Conservation (phyloP, 1,140 invertebrate genomes). For the Diabrotica undecimpunctata region DNA sequence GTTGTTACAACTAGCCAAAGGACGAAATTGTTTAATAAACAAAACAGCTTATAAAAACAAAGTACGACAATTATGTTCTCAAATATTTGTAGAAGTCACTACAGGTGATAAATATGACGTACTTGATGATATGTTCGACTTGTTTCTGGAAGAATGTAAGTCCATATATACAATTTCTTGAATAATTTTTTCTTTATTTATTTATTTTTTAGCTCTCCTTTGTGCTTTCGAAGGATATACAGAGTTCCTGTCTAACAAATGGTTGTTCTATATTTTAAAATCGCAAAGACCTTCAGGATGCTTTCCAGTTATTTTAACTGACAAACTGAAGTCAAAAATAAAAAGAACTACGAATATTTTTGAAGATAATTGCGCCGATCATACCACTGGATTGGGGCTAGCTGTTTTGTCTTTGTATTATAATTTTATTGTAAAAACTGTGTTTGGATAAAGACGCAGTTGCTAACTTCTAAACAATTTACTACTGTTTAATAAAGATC, state of each 20-base stretch:
- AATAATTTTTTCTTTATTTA: not conserved
- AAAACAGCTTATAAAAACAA: slow-evolving; percentile 16
- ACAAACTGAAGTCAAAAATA: slow-evolving; percentile 16
- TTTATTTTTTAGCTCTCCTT: slow-evolving; percentile 31
- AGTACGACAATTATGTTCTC: slow-evolving; percentile 24
- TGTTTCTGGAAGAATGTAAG: slow-evolving; percentile 39
- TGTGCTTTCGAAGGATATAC: slow-evolving; percentile 38
- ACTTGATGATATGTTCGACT: slow-evolving; percentile 32
- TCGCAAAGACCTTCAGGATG: slow-evolving; percentile 35
- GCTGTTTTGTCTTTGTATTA: slow-evolving; percentile 34
- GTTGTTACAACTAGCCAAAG: slow-evolving; percentile 31
- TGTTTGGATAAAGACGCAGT: slow-evolving; percentile 1
- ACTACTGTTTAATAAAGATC: too few relatives aligned
- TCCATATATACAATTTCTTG: not conserved
- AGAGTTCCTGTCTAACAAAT: slow-evolving; percentile 33
- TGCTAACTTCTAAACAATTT: too few relatives aligned
- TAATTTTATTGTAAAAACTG: slow-evolving; percentile 27
- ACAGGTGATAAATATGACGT: slow-evolving; percentile 16
- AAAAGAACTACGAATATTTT: slow-evolving; percentile 31
- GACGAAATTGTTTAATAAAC: slow-evolving; percentile 26
- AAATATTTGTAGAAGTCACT: slow-evolving; percentile 28
- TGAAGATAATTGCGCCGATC: slow-evolving; percentile 37
- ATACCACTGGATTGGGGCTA: slow-evolving; percentile 37
- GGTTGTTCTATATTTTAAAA: slow-evolving; percentile 30
- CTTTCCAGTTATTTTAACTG: slow-evolving; percentile 25